Conservation (phyloP, 2,113 vertebrate genomes). For the Martes martes region DNA sequence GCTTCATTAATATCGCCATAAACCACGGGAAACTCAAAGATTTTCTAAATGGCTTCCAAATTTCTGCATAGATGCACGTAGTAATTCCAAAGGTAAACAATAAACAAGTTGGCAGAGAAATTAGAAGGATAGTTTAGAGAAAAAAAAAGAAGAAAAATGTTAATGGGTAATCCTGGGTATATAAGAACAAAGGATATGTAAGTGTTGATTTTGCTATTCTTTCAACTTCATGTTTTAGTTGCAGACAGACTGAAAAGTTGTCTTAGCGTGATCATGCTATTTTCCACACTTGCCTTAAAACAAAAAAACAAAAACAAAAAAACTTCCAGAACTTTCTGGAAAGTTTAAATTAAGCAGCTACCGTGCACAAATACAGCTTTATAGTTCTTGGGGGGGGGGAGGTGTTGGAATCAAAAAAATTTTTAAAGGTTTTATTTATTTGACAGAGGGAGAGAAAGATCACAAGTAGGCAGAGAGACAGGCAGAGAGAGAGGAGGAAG, state of each 20-base stretch:
- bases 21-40: not conserved
- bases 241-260: not conserved
- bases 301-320: not conserved
- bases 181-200: not conserved
- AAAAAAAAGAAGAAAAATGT: not conserved
- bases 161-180: not conserved
- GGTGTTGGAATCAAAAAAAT: too few relatives aligned
- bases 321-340: not conserved
- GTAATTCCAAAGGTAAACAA: slow-evolving; percentile 38
- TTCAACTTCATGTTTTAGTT: slow-evolving; percentile 24
- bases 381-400: not conserved
- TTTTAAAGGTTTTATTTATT: too few relatives aligned
- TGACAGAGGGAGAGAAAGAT: too few relatives aligned
- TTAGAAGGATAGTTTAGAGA: not conserved
- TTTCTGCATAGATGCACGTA: slow-evolving; percentile 47
- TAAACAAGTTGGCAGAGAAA: slow-evolving; percentile 17
- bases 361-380: slow-evolving; percentile 20
- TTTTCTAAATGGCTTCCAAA: slow-evolving; percentile 50
- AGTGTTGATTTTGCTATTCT: not conserved
- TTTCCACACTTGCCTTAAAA: not conserved
- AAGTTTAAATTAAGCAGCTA: slow-evolving; percentile 23
- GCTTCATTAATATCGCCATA: not conserved
- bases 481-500: too few relatives aligned
- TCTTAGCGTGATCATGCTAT: not conserved
- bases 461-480: too few relatives aligned